A percentile compares a stretch with the other conserved stretches of the same genome.
Evolutionary conservation across 1,140 invertebrate species (phyloP).

Genomic region (Aphaenogaster ashmeadi): DNA sequence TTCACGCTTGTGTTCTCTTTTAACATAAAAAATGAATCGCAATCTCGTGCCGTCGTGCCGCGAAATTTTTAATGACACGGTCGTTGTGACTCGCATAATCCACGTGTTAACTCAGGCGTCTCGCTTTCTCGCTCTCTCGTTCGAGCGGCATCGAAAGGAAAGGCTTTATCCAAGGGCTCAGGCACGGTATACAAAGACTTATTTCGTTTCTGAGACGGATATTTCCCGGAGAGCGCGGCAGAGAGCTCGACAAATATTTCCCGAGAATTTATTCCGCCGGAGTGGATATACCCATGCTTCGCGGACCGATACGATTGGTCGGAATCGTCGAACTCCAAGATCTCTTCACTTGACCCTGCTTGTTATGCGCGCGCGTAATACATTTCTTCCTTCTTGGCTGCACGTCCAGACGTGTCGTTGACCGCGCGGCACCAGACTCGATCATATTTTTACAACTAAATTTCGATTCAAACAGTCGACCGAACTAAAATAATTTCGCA

Average conservation of each 20-base stretch:
- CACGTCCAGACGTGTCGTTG: conserved; percentile 43
- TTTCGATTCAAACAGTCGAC: background rate
- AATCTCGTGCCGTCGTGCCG: background rate
- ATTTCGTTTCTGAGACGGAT: conserved; percentile 59
- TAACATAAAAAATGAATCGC: background rate
- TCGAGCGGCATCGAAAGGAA: conserved; percentile 36
- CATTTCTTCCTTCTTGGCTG: conserved; percentile 48
- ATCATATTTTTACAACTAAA: conserved; percentile 35
- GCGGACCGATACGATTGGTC: conserved; percentile 51
- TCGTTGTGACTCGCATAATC: background rate
- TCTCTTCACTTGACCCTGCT: conserved; percentile 53
- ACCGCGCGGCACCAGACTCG: conserved; percentile 7
- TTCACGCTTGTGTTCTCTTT: background rate
- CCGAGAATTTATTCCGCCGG: conserved; percentile 69
- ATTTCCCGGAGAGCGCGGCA: conserved; percentile 26
- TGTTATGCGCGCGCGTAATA: conserved; percentile 35
- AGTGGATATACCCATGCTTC: conserved; percentile 55
- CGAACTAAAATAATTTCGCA: background rate
- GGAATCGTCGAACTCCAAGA: conserved; percentile 67
- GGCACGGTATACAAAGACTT: conserved; percentile 37
- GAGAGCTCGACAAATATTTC: conserved; percentile 70
- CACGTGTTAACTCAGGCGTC: conserved; percentile 11
- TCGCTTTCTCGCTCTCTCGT: background rate
- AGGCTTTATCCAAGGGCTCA: conserved; percentile 55
- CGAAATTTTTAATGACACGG: conserved; percentile 5